phyloP scores from a whole-genome alignment of 2,888 invertebrate species.

The Theristus sp. region DNA sequence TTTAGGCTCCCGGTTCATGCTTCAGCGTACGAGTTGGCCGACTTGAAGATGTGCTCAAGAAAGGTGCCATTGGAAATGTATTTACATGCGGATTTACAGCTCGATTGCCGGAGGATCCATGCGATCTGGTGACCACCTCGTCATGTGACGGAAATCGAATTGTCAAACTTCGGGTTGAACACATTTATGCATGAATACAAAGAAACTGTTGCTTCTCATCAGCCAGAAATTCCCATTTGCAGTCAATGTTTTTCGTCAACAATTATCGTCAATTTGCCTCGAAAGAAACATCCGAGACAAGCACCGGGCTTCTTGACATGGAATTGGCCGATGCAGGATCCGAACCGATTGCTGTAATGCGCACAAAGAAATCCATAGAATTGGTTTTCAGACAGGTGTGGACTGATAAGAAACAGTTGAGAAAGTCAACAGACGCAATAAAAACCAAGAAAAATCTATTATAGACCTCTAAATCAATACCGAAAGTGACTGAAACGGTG shows the following conservation, averaged over 20 bases:
- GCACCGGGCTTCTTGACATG: neutral
- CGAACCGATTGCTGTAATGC: neutral
- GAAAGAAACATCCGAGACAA: neutral
- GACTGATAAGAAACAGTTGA: too few species aligned
- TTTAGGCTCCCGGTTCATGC: neutral
- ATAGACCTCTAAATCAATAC: too few species aligned
- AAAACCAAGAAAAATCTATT: too few species aligned
- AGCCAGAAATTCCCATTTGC: neutral
- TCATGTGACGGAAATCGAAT: neutral
- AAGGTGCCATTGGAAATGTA: neutral
- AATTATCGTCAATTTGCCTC: neutral
- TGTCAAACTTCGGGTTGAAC: neutral
- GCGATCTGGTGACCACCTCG: neutral
- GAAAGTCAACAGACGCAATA: too few species aligned
- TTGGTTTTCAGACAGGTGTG: too few species aligned
- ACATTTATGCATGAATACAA: too few species aligned
- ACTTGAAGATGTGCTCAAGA: neutral
- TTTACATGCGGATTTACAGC: neutral
- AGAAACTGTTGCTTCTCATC: too few species aligned
- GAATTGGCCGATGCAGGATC: neutral
- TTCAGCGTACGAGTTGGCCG: neutral
- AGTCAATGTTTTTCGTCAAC: neutral
- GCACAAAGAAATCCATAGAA: neutral
- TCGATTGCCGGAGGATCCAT: neutral
- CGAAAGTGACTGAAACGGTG: too few species aligned